Evolutionary conservation across 2,113 vertebrate species (phyloP).

Genomic region (Ceyx cyanopectus): DNA sequence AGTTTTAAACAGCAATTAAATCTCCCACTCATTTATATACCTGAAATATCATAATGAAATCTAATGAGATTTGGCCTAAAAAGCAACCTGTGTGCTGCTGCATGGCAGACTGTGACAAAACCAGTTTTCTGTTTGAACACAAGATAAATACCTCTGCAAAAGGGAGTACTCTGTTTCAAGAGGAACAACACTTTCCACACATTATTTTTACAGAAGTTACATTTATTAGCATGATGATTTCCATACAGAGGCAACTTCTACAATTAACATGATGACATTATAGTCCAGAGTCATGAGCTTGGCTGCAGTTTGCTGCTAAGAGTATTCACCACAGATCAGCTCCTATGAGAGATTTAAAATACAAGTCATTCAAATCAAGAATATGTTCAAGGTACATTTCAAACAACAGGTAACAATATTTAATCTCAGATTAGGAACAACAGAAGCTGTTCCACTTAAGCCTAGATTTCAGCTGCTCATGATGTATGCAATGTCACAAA

Average conservation of each 20-base stretch:
- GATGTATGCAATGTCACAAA: rapidly evolving
- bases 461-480: neutral
- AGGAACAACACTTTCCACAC: neutral
- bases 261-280: neutral
- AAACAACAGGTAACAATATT: neutral
- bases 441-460: neutral
- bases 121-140: neutral
- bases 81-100: neutral
- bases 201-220: neutral
- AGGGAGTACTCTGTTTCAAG: neutral
- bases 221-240: conserved; percentile 71
- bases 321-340: neutral
- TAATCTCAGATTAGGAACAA: neutral
- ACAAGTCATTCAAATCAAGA: neutral
- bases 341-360: conserved; percentile 53
- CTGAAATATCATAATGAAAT: neutral
- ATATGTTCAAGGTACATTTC: neutral
- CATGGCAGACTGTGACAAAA: neutral
- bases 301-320: neutral
- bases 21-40: neutral
- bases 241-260: neutral
- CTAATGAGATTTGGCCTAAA: neutral
- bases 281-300: neutral
- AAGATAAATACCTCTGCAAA: neutral
- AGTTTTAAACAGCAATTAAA: neutral